phyloP scores from a whole-genome alignment of 2,113 vertebrate genomes.

The Myotis davidii region DNA sequence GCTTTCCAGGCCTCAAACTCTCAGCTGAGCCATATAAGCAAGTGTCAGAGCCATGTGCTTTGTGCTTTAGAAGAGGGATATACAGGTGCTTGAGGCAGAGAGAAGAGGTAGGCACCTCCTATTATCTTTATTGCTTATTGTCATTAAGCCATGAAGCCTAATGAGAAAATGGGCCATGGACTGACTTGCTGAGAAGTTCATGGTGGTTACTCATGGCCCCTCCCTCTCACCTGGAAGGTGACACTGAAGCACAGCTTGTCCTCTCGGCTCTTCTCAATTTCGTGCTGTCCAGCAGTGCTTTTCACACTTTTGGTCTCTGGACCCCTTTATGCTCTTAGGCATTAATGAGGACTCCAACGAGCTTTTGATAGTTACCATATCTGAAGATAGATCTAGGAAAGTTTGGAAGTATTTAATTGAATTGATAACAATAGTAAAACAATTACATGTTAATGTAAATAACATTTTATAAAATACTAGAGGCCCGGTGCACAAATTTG shows the following conservation, averaged over 20 bases:
- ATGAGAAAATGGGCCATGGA: not conserved
- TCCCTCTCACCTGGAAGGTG: not conserved
- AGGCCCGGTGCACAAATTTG: no score
- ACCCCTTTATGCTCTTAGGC: not conserved
- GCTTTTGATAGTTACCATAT: not conserved
- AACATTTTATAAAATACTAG: not conserved
- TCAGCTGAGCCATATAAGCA: not conserved
- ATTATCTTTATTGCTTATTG: not conserved
- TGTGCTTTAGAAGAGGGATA: not conserved
- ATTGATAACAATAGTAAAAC: not conserved
- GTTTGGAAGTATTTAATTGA: not conserved
- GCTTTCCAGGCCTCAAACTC: not conserved
- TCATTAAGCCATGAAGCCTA: not conserved
- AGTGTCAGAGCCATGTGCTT: not conserved
- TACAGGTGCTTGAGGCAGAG: not conserved
- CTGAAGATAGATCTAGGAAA: slow-evolving; percentile 22
- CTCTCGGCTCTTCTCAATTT: not conserved
- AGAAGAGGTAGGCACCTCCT: not conserved
- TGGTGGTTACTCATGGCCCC: not conserved
- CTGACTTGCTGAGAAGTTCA: not conserved
- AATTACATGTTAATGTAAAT: not conserved
- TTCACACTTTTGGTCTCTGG: not conserved
- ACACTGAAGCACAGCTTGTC: not conserved
- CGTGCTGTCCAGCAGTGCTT: not conserved
- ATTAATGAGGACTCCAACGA: not conserved